Percentiles rank a stretch among this genome's conserved stretches.
These are phyloP conservation scores for Orthosia gracilis DNA, from an alignment of 2,888 invertebrate genomes.

Conservation along the genomic window DNA sequence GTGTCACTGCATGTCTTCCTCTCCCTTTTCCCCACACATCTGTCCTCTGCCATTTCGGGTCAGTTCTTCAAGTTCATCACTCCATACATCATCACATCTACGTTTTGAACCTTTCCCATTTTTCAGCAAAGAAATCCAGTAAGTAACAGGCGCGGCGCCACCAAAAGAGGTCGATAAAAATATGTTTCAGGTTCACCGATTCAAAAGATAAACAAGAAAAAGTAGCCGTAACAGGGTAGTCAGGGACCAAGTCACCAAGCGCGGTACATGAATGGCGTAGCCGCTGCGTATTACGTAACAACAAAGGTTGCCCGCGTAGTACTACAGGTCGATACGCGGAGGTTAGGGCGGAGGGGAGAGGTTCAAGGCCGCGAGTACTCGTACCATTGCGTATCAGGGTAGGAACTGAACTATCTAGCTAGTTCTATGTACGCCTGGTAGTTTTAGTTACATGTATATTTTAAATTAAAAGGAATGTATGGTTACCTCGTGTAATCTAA, in stretches of 20 bases:
- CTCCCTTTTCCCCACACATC: too few relatives aligned
- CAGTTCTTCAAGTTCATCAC: too few relatives aligned
- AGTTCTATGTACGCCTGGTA: constrained; percentile 16
- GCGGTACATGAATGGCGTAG: constrained; percentile 44
- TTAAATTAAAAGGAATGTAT: constrained; percentile 16
- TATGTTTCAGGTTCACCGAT: constrained; percentile 10
- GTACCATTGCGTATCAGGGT: constrained; percentile 74
- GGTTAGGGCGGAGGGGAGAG: constrained; percentile 17
- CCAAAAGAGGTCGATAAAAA: background rate
- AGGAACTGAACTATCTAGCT: constrained; percentile 26
- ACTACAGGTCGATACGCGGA: constrained; percentile 72
- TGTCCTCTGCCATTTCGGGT: too few relatives aligned
- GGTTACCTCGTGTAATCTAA: background rate
- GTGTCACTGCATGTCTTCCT: too few relatives aligned
- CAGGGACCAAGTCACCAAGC: constrained; percentile 19
- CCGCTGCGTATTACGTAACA: constrained; percentile 50
- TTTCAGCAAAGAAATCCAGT: background rate
- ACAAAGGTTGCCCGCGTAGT: constrained; percentile 62
- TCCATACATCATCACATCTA: too few relatives aligned
- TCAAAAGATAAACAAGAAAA: constrained; percentile 14
- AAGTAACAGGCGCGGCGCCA: background rate
- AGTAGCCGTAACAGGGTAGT: background rate
- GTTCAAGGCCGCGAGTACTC: constrained; percentile 75
- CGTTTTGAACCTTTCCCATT: background rate
- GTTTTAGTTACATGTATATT: constrained; percentile 26